Evolutionary conservation across 1,140 invertebrate genomes (phyloP), one percentile per base, ranked within the genome.

Genomic region (Pemphigus obesinymphae): DNA sequence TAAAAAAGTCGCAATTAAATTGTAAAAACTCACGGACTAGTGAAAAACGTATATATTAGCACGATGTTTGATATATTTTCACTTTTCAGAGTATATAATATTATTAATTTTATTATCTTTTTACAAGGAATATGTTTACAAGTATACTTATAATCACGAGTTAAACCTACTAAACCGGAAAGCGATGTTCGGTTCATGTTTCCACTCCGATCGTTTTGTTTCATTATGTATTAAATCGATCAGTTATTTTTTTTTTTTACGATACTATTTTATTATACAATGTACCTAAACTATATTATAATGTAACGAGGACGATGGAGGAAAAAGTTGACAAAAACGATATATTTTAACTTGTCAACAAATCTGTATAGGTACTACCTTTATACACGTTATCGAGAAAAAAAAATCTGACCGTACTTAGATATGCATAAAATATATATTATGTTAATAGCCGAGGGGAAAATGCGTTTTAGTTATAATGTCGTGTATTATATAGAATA

Each of bases 101-200:
- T n/a, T 37, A 26, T 66, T 66, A 20, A n/a, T 66, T 66, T 66
- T 37, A 66, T 66, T 34, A 66, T 66, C 34, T 43, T 20, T 68
- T 68, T 68, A 45, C 66, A 70, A 45, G 11, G n/a, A 45, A 48
- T 72, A 8, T 48, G 43, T 72, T 72, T 72, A 72, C 43, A 72
- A 72, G 40, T 48, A 48, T 48, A 72, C 26, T 45, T 72, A 48
- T 72, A 72, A 72, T 72, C 40, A 48, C 15, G 37, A 68, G 40
- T 45, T 48, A 45, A 72, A 72, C 68, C 26, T 20, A 48, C 68
- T 48, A 72, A 72, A 72, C 68, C 68, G 68, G 68, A 72, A 72
- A 23, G 68, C 7, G 43, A 13, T 73, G 26, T 73, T n/a, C 45
- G 13, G 43, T 31, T 29, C 43, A 20, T 73, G 68, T 72, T 72